Percentiles rank a stretch among this genome's conserved stretches.
These are phyloP conservation scores for Meloidogyne exigua DNA, from an alignment of 1,140 invertebrate species.

Conservation along the genomic window DNA sequence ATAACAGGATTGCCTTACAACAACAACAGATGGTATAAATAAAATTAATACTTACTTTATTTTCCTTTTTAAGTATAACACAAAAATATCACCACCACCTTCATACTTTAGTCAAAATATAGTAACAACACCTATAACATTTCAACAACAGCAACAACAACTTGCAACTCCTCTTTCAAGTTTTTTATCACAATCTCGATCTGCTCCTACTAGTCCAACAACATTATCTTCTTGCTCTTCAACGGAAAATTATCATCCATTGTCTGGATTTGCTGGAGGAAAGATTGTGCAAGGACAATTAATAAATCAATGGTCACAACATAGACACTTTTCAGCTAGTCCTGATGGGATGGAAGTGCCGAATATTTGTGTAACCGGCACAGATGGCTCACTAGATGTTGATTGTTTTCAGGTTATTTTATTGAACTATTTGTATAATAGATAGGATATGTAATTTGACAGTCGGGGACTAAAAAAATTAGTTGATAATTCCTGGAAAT, in stretches of 20 bases:
- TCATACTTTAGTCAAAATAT: conserved; percentile 12
- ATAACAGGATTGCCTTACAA: background rate
- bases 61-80: background rate
- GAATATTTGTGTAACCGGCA: conserved; percentile 47
- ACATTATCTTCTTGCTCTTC: background rate
- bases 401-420: conserved; percentile 45
- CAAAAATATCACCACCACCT: background rate
- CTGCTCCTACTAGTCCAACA: conserved; percentile 45
- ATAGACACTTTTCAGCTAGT: conserved; percentile 49
- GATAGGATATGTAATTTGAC: too few relatives aligned
- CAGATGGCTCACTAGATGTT: conserved; percentile 43
- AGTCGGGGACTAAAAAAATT: too few relatives aligned
- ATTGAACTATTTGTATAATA: too few relatives aligned
- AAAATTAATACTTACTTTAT: too few relatives aligned
- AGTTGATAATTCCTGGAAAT: too few relatives aligned
- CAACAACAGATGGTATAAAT: background rate
- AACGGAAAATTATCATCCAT: conserved; percentile 3
- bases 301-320: conserved; percentile 44
- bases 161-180: conserved; percentile 27
- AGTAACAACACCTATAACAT: conserved; percentile 34
- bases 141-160: conserved; percentile 37
- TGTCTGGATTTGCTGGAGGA: background rate
- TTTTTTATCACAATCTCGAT: conserved; percentile 37
- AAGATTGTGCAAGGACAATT: conserved; percentile 3
- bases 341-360: conserved; percentile 48